phyloP scores from a whole-genome alignment of 1,140 invertebrate species.

The Ridgeia piscesae region DNA sequence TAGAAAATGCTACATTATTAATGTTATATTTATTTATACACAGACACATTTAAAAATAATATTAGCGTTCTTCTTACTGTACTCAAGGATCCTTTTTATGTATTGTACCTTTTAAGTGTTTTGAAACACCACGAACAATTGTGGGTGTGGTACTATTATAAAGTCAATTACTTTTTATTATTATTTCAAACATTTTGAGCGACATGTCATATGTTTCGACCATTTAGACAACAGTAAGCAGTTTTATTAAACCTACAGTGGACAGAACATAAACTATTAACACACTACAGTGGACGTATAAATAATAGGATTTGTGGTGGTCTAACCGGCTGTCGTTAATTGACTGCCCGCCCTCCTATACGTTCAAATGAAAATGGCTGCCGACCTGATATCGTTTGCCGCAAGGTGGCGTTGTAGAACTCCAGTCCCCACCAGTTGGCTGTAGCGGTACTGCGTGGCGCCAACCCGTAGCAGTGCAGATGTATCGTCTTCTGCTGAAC shows the following conservation, averaged over 20 bases:
- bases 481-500: conserved; percentile 53
- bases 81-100: no score
- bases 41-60: no score
- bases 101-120: no score
- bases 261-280: neutral
- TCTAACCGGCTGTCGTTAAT: no score
- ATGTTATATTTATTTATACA: no score
- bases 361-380: neutral
- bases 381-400: neutral
- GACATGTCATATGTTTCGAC: conserved; percentile 24
- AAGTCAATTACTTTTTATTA: no score
- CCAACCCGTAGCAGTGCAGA: conserved; percentile 50
- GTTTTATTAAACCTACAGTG: neutral
- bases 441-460: conserved; percentile 39
- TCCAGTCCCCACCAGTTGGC: conserved; percentile 55
- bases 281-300: neutral
- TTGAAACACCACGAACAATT: no score
- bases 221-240: conserved; percentile 14
- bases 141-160: no score
- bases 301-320: neutral
- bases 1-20: no score
- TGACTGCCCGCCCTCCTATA: no score
- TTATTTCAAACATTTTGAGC: no score
- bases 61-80: no score
- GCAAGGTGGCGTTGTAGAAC: conserved; percentile 52